A percentile compares a stretch with the other conserved stretches of the same genome.
phyloP scores from a whole-genome alignment of 2,113 vertebrate species.

The Anguilla japonica region DNA sequence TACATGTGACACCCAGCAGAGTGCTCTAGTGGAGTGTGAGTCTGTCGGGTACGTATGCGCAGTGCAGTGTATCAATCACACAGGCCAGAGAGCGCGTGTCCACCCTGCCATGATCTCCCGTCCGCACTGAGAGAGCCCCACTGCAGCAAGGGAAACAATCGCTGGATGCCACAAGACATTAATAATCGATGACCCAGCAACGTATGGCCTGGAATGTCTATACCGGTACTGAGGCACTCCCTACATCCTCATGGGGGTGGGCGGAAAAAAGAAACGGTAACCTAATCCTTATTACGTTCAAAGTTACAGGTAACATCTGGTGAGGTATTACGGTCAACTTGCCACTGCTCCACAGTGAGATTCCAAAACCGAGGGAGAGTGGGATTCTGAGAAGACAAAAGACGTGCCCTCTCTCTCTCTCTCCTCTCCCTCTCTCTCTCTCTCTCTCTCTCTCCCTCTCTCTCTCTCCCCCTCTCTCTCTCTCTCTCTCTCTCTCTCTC shows the following conservation, averaged over 20 bases:
- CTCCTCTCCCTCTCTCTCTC: constrained; percentile 3
- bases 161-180: background rate
- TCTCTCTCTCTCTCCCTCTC: background rate
- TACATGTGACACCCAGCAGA: background rate
- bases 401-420: constrained; percentile 46
- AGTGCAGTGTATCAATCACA: constrained; percentile 12
- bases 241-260: constrained; percentile 36
- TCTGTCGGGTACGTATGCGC: constrained; percentile 31
- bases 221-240: background rate
- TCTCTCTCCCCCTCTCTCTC: constrained; percentile 8
- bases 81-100: background rate
- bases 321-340: constrained; percentile 56
- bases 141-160: no score
- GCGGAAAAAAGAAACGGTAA: constrained; percentile 36
- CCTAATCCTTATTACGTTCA: constrained; percentile 43
- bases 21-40: constrained; percentile 17
- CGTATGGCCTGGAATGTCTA: background rate
- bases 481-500: constrained; percentile 19
- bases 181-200: background rate
- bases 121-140: background rate
- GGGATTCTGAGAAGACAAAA: constrained; percentile 67
- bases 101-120: background rate
- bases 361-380: constrained; percentile 52
- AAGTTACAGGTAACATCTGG: constrained; percentile 49
- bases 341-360: constrained; percentile 58